These are phyloP conservation scores for Chaetodon trifasciatus DNA, from an alignment of 2,797 vertebrate genomes.

Conservation along the genomic window DNA sequence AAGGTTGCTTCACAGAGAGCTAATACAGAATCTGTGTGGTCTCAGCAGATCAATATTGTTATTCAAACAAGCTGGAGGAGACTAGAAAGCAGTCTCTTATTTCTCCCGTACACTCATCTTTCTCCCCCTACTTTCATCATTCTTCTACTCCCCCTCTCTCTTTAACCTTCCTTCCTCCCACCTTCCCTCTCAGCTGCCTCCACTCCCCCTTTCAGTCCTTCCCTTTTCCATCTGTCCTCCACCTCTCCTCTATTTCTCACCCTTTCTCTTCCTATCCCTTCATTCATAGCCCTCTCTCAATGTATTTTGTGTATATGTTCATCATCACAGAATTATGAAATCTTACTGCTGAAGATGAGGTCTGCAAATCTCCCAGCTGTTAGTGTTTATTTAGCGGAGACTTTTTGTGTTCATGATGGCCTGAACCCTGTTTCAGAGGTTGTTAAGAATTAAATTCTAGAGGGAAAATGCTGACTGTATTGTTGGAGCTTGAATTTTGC, in stretches of 20 bases:
- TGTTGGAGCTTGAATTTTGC: too few species aligned
- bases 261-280: neutral
- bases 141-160: neutral
- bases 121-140: neutral
- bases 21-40: constrained; percentile 35
- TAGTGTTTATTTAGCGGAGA: neutral
- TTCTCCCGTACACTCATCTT: neutral
- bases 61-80: constrained; percentile 45
- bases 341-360: neutral
- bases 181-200: too few species aligned
- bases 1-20: constrained; percentile 27
- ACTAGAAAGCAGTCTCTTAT: neutral
- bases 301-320: neutral
- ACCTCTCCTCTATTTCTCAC: neutral
- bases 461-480: neutral
- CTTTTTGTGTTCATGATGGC: neutral
- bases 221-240: too few species aligned
- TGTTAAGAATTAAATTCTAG: neutral
- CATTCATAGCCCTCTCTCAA: too few species aligned
- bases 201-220: neutral
- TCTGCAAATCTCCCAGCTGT: too few species aligned
- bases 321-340: neutral
- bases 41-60: constrained; percentile 50
- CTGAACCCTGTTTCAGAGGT: neutral
- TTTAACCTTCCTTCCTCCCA: neutral